Conservation (phyloP, 37 sponge, comb jelly and placozoan genomes). For the Cliona cf. orientalis region DNA sequence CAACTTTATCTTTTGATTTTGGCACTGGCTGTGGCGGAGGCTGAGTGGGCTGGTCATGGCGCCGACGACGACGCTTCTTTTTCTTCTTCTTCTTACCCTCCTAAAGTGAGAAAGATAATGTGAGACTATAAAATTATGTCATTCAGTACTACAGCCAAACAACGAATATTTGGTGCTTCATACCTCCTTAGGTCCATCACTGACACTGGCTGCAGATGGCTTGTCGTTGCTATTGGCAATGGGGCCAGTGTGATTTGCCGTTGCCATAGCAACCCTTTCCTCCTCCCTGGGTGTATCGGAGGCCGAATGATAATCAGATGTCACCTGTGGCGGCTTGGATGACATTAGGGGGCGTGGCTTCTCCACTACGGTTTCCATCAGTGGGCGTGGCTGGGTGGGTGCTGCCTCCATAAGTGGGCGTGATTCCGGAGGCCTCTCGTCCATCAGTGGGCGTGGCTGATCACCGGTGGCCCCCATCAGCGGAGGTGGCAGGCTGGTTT, state of each 20-base stretch:
- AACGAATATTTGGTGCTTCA: too few species aligned
- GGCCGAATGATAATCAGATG: constrained; percentile 1
- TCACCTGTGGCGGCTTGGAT: neutral
- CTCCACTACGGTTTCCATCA: neutral
- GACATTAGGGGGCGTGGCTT: neutral
- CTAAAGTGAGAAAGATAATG: neutral
- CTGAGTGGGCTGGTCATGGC: constrained; percentile 22
- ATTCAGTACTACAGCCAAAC: too few species aligned
- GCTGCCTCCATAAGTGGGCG: neutral
- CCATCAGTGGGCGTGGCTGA: neutral
- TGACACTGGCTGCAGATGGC: too few species aligned
- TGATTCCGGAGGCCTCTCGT: neutral
- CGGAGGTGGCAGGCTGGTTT: neutral
- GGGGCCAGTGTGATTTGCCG: neutral
- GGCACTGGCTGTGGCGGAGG: neutral
- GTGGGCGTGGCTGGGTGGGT: neutral
- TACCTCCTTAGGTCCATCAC: too few species aligned
- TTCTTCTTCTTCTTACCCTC: constrained; percentile 45
- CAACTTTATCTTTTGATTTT: constrained; percentile 30
- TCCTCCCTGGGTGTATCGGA: neutral
- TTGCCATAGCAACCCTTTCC: neutral
- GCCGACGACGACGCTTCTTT: constrained; percentile 30
- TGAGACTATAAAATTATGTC: neutral
- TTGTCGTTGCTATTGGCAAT: too few species aligned
- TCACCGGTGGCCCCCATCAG: neutral